A percentile compares a stretch with the other conserved stretches of the same genome.
Conservation (phyloP, 2,113 vertebrate species). For the Scophthalmus maximus region DNA sequence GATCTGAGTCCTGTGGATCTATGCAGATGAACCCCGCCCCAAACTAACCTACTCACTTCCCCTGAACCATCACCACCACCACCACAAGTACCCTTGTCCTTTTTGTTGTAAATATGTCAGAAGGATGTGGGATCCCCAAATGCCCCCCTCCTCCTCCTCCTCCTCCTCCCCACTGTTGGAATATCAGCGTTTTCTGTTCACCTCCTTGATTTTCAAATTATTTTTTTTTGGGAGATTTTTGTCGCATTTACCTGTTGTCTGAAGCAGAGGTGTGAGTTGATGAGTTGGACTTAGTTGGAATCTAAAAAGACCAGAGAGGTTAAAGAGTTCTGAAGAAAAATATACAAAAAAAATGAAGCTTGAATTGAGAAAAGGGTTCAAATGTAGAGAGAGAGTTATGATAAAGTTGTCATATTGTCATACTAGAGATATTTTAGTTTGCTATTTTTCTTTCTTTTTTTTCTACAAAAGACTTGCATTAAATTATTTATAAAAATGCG, state of each 20-base stretch:
- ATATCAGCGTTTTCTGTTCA: slow-evolving; percentile 74
- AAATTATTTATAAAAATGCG: slow-evolving; percentile 86
- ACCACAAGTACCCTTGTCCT: slow-evolving; percentile 51
- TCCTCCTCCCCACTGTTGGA: slow-evolving; percentile 42
- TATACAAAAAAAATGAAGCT: slow-evolving; percentile 61
- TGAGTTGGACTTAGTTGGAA: slow-evolving; percentile 76
- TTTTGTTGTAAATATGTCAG: slow-evolving; percentile 80
- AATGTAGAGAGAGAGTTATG: slow-evolving; percentile 79
- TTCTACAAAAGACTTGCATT: slow-evolving; percentile 84
- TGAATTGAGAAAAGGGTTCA: slow-evolving; percentile 76
- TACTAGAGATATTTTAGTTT: slow-evolving; percentile 86
- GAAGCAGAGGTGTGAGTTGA: slow-evolving; percentile 79
- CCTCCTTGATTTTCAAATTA: slow-evolving; percentile 66
- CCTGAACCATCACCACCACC: slow-evolving; percentile 15
- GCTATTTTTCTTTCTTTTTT: slow-evolving; percentile 84
- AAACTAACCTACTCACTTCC: slow-evolving; percentile 16
- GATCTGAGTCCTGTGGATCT: slow-evolving; percentile 78
- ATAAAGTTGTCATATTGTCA: slow-evolving; percentile 84
- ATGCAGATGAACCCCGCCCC: slow-evolving; percentile 76
- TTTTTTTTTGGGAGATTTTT: slow-evolving; percentile 64
- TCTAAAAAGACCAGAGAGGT: slow-evolving; percentile 69
- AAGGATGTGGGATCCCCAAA: slow-evolving; percentile 59
- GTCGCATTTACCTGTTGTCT: slow-evolving; percentile 77
- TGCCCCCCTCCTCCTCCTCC: neutral
- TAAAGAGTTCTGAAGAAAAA: slow-evolving; percentile 69